Conservation (phyloP, 2,113 vertebrate genomes). For the Rana temporaria region DNA sequence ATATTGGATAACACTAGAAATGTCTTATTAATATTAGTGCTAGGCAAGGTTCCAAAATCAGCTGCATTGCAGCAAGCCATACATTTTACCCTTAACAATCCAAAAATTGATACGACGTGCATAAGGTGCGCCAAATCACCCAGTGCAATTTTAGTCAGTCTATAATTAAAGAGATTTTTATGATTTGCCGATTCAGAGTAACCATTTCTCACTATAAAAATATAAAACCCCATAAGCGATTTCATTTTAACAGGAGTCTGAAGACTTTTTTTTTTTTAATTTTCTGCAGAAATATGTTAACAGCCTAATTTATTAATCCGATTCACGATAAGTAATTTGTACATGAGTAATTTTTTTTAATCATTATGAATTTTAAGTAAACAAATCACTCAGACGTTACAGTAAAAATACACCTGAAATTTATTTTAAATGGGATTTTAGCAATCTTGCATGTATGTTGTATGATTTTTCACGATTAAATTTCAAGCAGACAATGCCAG, state of each 20-base stretch:
- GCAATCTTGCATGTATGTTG: too few species aligned
- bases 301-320: too few species aligned
- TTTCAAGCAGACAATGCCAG: too few species aligned
- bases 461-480: too few species aligned
- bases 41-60: constrained; percentile 56
- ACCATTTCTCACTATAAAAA: constrained; percentile 46
- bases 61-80: constrained; percentile 56
- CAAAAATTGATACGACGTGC: constrained; percentile 42
- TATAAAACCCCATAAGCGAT: background rate
- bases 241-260: constrained; percentile 46
- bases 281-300: too few species aligned
- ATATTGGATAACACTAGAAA: constrained; percentile 56
- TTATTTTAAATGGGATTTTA: too few species aligned
- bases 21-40: constrained; percentile 52
- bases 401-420: too few species aligned
- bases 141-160: constrained; percentile 42
- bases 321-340: too few species aligned
- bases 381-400: too few species aligned
- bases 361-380: too few species aligned
- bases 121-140: constrained; percentile 38
- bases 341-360: too few species aligned
- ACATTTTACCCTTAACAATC: constrained; percentile 59
- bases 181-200: constrained; percentile 41
- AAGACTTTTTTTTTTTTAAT: background rate
- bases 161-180: constrained; percentile 48